A percentile compares a stretch with the other conserved stretches of the same genome.
Evolutionary conservation across 2,113 vertebrate genomes (phyloP).

Genomic region (Empidonax traillii): DNA sequence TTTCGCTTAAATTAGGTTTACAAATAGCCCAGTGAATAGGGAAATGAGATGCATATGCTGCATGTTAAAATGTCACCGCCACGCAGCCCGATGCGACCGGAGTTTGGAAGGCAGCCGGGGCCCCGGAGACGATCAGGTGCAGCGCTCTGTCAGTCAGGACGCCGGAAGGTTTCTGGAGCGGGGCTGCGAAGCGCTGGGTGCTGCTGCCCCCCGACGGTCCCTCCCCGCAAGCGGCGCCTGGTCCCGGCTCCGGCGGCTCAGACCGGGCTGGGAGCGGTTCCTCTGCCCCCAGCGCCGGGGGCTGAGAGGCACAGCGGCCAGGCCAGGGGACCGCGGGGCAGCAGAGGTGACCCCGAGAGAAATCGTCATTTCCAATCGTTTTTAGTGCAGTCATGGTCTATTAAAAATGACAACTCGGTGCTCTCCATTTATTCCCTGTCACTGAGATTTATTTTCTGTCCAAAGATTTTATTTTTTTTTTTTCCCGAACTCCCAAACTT

Average conservation of each 20-base stretch:
- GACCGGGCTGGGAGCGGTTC: background rate
- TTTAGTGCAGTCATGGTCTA: background rate
- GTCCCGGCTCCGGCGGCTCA: background rate
- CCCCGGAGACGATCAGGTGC: background rate
- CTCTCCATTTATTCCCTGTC: constrained; percentile 29
- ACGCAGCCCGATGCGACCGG: background rate
- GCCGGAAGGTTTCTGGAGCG: background rate
- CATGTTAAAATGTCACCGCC: background rate
- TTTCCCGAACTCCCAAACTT: background rate
- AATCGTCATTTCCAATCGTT: background rate
- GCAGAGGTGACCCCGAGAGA: background rate
- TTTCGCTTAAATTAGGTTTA: constrained; percentile 48
- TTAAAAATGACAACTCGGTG: background rate
- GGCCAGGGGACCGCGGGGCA: background rate
- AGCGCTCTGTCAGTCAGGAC: background rate
- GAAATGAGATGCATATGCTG: constrained; percentile 45
- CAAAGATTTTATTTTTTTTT: background rate
- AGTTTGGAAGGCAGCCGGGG: constrained; percentile 7
- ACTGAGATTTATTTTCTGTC: constrained; percentile 39
- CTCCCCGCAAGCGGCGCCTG: background rate
- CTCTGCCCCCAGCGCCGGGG: background rate
- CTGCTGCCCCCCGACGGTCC: constrained; percentile 56
- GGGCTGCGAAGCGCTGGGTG: background rate
- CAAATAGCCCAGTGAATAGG: constrained; percentile 47
- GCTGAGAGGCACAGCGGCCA: background rate